Percentiles rank a stretch among this genome's conserved stretches.
These are phyloP conservation scores for Drosophila elegans DNA, from an alignment of 1,140 invertebrate genomes.

Conservation along the genomic window DNA sequence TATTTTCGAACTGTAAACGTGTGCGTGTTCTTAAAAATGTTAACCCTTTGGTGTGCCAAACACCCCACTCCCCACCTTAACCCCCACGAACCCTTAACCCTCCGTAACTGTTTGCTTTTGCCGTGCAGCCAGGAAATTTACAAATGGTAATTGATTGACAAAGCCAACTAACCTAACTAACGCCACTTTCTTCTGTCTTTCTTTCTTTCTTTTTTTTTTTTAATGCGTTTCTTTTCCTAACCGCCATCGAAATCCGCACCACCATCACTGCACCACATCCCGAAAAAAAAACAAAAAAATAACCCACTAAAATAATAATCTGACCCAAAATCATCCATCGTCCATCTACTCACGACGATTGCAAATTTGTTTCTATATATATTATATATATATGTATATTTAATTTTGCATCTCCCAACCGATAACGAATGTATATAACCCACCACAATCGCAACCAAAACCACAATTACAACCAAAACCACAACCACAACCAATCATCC, in stretches of 20 bases:
- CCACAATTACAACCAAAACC: slow-evolving; percentile 1
- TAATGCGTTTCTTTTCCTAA: slow-evolving; percentile 54
- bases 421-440: slow-evolving; percentile 49
- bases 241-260: slow-evolving; percentile 38
- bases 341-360: slow-evolving; percentile 27
- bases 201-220: slow-evolving; percentile 74
- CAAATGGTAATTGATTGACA: slow-evolving; percentile 76
- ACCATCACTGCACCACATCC: slow-evolving; percentile 27
- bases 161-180: slow-evolving; percentile 62
- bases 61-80: background rate
- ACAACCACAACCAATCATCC: slow-evolving; percentile 14
- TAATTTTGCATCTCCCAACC: slow-evolving; percentile 47
- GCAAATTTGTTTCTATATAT: slow-evolving; percentile 25
- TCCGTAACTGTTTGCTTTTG: slow-evolving; percentile 19
- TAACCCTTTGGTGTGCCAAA: background rate
- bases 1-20: slow-evolving; percentile 15
- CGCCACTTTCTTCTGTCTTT: slow-evolving; percentile 66
- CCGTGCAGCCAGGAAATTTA: slow-evolving; percentile 81
- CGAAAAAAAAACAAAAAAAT: slow-evolving; percentile 1
- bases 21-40: slow-evolving; percentile 33
- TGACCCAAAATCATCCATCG: slow-evolving; percentile 4
- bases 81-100: background rate
- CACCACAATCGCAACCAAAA: slow-evolving; percentile 23
- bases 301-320: background rate
- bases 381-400: slow-evolving; percentile 31